Evolutionary conservation across 1,140 invertebrate genomes (phyloP), one percentile per base, ranked within the genome.

Genomic region (Danaus melanippus): DNA sequence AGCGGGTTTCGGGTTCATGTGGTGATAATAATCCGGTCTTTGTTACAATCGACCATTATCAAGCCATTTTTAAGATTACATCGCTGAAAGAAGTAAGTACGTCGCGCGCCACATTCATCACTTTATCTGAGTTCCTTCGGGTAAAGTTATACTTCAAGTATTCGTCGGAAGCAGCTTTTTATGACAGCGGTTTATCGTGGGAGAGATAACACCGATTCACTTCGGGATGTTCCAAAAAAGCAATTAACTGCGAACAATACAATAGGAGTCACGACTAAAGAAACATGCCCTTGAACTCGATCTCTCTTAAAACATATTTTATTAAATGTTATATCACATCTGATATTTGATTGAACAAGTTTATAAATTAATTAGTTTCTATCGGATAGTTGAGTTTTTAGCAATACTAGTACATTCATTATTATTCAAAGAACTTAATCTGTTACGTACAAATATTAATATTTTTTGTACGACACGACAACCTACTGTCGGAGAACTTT

Each of bases 21-120:
- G 15, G 3, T 9, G 8, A 43, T 48, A 58, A 55, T 52, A 58
- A 62, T 62, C 60, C 60, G 52, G 40, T 55, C 60, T 62, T 62
- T 62, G 60, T 66, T 66, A 55, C 56, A 46, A 66, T 48, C 61
- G 62, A 49, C 62, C 66, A 67, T 67, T 67, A 67, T 67, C 66
- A 50, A 54, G 66, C 66, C 66, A 64, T 64, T 67, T 67, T 67
- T 67, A 64, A 67, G 66, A 67, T 67, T 67, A 67, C 59, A 67
- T 67, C 66, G 59, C 59, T 67, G 62, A 67, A 67, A 67, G 65
- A 67, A 15, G 15, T 15, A 15, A 15, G 15, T 15, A 62, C 62
- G 66, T 62, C 61, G 58, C 58, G 58, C 54, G 66, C 62, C 62
- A 65, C 59, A 67, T 67, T 67, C 62, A 67, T 67, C 66, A 65